Evolutionary conservation across 2,888 invertebrate species (phyloP).

Genomic region (Papilio gigon): DNA sequence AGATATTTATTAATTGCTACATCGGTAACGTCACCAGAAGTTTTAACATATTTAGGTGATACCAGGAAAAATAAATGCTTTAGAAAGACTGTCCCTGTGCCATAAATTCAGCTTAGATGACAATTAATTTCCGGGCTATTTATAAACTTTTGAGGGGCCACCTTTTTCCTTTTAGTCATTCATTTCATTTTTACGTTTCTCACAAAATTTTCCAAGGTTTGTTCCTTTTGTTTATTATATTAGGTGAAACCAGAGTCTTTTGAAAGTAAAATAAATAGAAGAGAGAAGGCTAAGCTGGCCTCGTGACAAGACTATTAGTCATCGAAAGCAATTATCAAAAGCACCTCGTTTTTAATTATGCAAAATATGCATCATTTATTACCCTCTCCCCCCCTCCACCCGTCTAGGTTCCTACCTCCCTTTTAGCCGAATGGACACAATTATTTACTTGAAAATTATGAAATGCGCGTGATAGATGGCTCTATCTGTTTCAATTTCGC

Average conservation of each 20-base stretch:
- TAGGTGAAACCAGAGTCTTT: slow-evolving; percentile 32
- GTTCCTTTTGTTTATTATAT: slow-evolving; percentile 35
- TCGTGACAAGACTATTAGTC: slow-evolving; percentile 65
- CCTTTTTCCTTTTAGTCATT: slow-evolving; percentile 27
- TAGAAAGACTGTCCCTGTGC: slow-evolving; percentile 18
- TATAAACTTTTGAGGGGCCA: slow-evolving; percentile 28
- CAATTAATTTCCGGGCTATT: slow-evolving; percentile 36
- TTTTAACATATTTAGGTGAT: slow-evolving; percentile 27
- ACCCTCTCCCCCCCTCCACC: slow-evolving; percentile 46
- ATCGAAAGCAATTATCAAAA: slow-evolving; percentile 73
- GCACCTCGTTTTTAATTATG: slow-evolving; percentile 78
- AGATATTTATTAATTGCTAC: background rate
- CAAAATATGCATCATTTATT: slow-evolving; percentile 77
- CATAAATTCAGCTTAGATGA: slow-evolving; percentile 33
- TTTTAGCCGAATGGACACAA: slow-evolving; percentile 63
- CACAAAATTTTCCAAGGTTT: slow-evolving; percentile 16
- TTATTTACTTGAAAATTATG: slow-evolving; percentile 74
- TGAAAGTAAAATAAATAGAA: slow-evolving; percentile 49
- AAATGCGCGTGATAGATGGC: slow-evolving; percentile 68
- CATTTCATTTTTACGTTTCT: slow-evolving; percentile 15
- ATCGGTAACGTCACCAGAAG: background rate
- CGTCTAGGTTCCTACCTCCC: slow-evolving; percentile 41
- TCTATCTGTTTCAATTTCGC: slow-evolving; percentile 68
- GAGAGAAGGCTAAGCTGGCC: slow-evolving; percentile 44
- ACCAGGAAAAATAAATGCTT: slow-evolving; percentile 28